A percentile compares a stretch with the other conserved stretches of the same genome.
Evolutionary conservation across 2,113 vertebrate species (phyloP).

Genomic region (Myodes glareolus): DNA sequence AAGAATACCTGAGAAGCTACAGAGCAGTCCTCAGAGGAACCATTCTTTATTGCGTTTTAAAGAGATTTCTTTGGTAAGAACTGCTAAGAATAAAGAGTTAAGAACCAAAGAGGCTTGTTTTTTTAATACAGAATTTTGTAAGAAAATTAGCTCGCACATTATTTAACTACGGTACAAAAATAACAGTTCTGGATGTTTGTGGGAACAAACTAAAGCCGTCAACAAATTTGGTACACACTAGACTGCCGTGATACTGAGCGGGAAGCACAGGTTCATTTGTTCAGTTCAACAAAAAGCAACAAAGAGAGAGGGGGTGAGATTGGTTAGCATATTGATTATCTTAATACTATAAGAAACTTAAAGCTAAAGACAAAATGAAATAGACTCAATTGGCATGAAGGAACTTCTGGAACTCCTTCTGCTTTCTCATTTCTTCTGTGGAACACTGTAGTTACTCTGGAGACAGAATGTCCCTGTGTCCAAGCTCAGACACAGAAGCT

Average conservation of each 20-base stretch:
- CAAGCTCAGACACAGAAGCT: background rate
- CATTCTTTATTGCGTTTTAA: background rate
- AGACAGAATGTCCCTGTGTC: background rate
- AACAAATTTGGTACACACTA: background rate
- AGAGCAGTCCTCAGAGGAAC: background rate
- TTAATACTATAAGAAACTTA: slow-evolving; percentile 1
- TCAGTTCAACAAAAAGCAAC: no score
- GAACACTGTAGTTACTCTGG: background rate
- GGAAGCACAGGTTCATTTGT: background rate
- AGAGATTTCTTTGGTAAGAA: background rate
- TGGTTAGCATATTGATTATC: background rate
- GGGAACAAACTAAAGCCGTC: background rate
- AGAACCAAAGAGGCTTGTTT: background rate
- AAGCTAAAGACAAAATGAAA: background rate
- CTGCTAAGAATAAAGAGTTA: slow-evolving; percentile 43
- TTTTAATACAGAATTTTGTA: background rate
- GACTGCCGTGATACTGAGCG: background rate
- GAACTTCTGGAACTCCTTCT: background rate
- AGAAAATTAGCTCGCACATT: background rate
- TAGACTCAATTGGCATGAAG: background rate
- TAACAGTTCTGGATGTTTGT: background rate
- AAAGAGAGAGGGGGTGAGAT: background rate
- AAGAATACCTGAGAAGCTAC: slow-evolving; percentile 14
- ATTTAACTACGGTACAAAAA: background rate
- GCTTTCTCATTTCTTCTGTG: background rate